Conservation (phyloP, 2,797 vertebrate species). For the Eulemur albifrons region DNA sequence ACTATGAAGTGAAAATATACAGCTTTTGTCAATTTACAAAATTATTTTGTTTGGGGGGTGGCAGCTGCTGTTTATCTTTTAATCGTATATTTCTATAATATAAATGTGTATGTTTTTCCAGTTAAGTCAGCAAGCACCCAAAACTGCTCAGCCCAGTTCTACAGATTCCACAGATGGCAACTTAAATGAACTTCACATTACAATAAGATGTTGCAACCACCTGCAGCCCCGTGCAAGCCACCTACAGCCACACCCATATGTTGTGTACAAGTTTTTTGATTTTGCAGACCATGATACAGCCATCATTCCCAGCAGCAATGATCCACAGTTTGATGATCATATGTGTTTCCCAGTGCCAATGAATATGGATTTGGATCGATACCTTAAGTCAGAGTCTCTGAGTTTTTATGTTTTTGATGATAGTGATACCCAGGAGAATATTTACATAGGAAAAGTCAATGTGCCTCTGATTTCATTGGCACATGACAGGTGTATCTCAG, state of each 20-base stretch:
- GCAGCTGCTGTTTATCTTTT: constrained; percentile 54
- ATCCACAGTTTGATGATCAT: constrained; percentile 89
- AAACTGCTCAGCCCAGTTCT: constrained; percentile 72
- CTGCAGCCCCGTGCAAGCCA: constrained; percentile 79
- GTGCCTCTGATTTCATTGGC: constrained; percentile 90
- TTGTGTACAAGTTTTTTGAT: constrained; percentile 92
- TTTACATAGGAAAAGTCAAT: constrained; percentile 90
- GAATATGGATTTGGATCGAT: constrained; percentile 87
- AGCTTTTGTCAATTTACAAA: constrained; percentile 22
- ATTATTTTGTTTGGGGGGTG: constrained; percentile 39
- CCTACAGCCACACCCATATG: constrained; percentile 89
- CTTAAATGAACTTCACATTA: constrained; percentile 90
- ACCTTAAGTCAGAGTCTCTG: constrained; percentile 88
- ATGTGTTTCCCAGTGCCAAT: constrained; percentile 87
- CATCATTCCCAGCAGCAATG: constrained; percentile 84
- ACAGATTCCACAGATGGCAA: constrained; percentile 72
- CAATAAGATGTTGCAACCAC: constrained; percentile 86
- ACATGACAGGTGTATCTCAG: constrained; percentile 86
- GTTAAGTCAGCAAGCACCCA: constrained; percentile 76
- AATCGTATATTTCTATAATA: constrained; percentile 33
- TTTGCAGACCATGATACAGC: constrained; percentile 91
- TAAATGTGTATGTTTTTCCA: constrained; percentile 75
- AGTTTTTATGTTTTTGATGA: constrained; percentile 92
- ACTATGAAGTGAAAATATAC: background rate
- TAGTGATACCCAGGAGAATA: constrained; percentile 85